phyloP scores from a whole-genome alignment of 2,797 vertebrate genomes.

The Oophaga sylvatica region DNA sequence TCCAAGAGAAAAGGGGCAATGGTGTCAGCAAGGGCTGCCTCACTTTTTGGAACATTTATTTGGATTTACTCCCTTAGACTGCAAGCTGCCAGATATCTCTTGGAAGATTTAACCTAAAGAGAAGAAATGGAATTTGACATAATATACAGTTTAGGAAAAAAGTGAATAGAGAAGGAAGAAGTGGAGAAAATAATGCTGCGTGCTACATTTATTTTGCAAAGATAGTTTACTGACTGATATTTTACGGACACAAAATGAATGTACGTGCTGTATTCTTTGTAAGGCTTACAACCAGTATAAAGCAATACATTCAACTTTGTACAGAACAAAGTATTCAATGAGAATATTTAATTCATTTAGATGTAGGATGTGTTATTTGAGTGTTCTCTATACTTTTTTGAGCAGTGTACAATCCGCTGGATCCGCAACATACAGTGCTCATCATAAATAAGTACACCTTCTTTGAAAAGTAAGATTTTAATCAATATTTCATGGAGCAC shows the following conservation, averaged over 20 bases:
- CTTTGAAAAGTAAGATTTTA: too few relatives aligned
- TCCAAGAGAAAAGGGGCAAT: constrained; percentile 29
- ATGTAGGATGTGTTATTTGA: too few relatives aligned
- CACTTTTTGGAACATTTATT: constrained; percentile 21
- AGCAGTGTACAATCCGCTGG: not conserved
- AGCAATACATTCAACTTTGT: not conserved
- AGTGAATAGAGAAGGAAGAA: not conserved
- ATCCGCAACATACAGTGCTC: not conserved
- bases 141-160: not conserved
- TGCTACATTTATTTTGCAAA: not conserved
- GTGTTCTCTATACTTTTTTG: too few relatives aligned
- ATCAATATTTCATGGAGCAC: too few relatives aligned
- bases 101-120: constrained; percentile 9
- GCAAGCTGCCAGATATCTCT: constrained; percentile 15
- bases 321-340: too few relatives aligned
- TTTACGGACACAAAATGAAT: not conserved
- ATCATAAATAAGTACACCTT: too few relatives aligned
- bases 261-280: not conserved
- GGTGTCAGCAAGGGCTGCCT: constrained; percentile 11
- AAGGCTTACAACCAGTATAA: not conserved
- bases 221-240: not conserved
- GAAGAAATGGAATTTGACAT: constrained; percentile 19
- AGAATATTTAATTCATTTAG: too few relatives aligned
- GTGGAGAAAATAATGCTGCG: not conserved
- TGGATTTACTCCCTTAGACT: constrained; percentile 27